phyloP scores from a whole-genome alignment of 1,140 invertebrate species.

The Eumeta japonica region DNA sequence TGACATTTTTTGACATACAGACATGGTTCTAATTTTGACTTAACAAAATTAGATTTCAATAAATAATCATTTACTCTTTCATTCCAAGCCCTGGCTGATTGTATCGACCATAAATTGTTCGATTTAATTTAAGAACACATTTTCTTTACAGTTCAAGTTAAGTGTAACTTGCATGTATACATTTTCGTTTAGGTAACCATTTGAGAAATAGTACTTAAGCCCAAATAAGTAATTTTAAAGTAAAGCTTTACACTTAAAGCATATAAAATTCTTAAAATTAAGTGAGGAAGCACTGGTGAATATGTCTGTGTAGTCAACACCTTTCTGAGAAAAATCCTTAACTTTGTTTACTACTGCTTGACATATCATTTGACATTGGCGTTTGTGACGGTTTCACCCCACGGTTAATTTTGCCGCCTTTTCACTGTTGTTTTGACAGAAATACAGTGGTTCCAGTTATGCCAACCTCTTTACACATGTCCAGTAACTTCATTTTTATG shows the following conservation, averaged over 20 bases:
- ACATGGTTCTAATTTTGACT: conserved; percentile 26
- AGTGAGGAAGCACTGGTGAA: conserved; percentile 12
- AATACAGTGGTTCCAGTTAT: too few relatives aligned
- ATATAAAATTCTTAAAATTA: conserved; percentile 16
- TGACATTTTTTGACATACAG: conserved; percentile 20
- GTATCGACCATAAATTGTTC: conserved; percentile 13
- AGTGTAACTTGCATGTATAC: conserved; percentile 12
- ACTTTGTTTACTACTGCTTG: too few relatives aligned
- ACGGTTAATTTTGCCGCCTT: too few relatives aligned
- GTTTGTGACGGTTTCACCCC: too few relatives aligned
- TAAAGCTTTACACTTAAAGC: conserved; percentile 17
- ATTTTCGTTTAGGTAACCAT: conserved; percentile 12
- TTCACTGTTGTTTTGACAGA: too few relatives aligned
- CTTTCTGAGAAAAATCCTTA: conserved; percentile 14
- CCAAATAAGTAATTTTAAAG: conserved; percentile 15
- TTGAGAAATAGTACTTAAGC: conserved; percentile 17
- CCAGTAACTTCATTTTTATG: too few relatives aligned
- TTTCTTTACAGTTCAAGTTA: conserved; percentile 13
- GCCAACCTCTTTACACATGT: too few relatives aligned
- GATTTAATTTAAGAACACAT: conserved; percentile 15
- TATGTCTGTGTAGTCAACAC: conserved; percentile 18
- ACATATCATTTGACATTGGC: too few relatives aligned
- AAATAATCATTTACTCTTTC: conserved; percentile 17
- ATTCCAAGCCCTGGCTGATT: conserved; percentile 16
- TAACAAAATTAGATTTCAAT: conserved; percentile 13